These are phyloP conservation scores for Turritopsis rubra DNA, from an alignment of 30 jellyfish, hydroid and myxozoan species.

Conservation along the genomic window DNA sequence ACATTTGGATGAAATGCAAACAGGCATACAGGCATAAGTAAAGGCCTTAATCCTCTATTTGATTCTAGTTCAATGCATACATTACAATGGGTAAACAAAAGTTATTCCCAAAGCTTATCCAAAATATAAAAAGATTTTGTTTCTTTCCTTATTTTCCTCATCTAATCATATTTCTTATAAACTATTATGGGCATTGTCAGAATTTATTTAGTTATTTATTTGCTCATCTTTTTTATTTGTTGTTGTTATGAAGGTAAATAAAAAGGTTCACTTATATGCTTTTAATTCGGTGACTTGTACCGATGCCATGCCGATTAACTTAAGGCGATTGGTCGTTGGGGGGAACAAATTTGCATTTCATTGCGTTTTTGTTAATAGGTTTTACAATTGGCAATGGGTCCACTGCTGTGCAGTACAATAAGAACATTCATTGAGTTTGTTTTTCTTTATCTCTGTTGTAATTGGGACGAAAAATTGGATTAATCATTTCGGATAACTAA, in stretches of 20 bases:
- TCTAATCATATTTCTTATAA: background rate
- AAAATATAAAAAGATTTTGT: background rate
- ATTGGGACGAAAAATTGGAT: background rate
- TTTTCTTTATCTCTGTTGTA: background rate
- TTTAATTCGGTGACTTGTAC: background rate
- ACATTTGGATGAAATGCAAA: background rate
- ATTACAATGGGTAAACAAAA: background rate
- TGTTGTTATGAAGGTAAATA: too few species aligned
- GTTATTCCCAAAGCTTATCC: background rate
- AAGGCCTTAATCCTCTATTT: background rate
- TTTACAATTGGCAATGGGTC: background rate
- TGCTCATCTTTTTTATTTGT: too few species aligned
- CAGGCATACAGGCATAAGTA: background rate
- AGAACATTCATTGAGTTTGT: background rate
- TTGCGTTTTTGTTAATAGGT: background rate
- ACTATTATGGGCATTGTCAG: background rate
- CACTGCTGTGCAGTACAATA: background rate
- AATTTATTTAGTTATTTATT: background rate
- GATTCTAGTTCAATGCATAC: background rate
- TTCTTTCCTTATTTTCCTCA: background rate
- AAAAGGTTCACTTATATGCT: background rate
- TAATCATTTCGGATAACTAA: background rate
- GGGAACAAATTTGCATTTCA: background rate
- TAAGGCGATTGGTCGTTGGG: background rate
- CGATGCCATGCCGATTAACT: background rate